Evolutionary conservation across 2,797 vertebrate genomes (phyloP), one percentile per base, ranked within the genome.

Genomic region (Merluccius polli): DNA sequence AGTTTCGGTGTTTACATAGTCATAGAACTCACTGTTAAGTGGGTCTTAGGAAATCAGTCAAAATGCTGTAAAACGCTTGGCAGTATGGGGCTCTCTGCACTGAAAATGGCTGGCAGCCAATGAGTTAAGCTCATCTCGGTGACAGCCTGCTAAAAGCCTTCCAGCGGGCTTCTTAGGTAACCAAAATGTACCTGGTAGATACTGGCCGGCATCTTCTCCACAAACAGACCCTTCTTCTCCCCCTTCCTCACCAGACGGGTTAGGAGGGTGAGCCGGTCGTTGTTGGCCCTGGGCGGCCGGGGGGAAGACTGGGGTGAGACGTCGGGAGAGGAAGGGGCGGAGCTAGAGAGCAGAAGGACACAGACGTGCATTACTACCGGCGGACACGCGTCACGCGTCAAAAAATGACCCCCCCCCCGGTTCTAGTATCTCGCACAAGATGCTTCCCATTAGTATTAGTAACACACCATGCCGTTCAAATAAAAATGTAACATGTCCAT

Each of bases 211-310:
- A 99, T 98, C 88, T 99, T 99, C 88, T 99, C 98, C 27, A 99
- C 98, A 93, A 99, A 99, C 7, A 99, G 94, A 1, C 98, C 98
- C 83, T 99, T 99, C 86, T 99, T 99, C 82, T 99, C 98, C 52
- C 98, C 97, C 79, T 99, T 99, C 76, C 95, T 95, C 74, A 99
- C 98, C 78, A 99, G 90, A 35, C 97, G 97, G 31, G 97, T 98
- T 81, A 99, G 89, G 88, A 99, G 95, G 81, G 97, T 98, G 69
- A 99, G 96, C 0, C 98, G 96, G 88, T 99, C 98, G 18, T 95
- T 99, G 92, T 95, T 98, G 83, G 97, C 96, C 77, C 98, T 93
- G 4, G 97, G 96, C n/a, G 97, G 97, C 1, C 97, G 95, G 70
- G 98, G 98, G 70, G 98, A 99, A 1, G 98, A 99, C 86, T 99